Base-by-base conservation (phyloP, 2,797 vertebrate species). In the Pseudomugil tenellus region DNA sequence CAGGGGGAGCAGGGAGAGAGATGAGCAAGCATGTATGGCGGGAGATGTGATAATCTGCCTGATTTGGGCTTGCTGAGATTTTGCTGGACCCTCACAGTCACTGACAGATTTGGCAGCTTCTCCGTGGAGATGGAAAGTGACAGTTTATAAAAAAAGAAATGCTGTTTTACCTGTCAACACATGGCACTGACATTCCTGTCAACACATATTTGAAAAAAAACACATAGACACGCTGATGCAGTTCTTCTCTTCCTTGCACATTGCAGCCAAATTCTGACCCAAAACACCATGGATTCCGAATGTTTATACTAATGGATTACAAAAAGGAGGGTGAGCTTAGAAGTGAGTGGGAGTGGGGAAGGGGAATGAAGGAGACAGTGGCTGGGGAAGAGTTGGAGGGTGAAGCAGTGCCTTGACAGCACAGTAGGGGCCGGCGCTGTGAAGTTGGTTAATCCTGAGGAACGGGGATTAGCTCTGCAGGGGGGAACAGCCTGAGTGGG, bases 371-470 rank as follows among this genome's bases (percentile, higher is more conserved):
- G 26, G 67, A 55, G 41, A 43, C 6, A 35, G 34, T 6, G 52
- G 41, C 28, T 70, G 61, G 60, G 60, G 43, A 56, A 31, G 54
- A 32, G 32, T 66, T 52, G 67, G 4, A 69, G 76, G 58, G 57
- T 75, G 76, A 79, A 68, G 57, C 4, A 2, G 68, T 70, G 85
- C 72, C 79, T 79, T 87, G 86, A 88, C 83, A 83, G 85, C 90
- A 1, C 92, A 91, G 92, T 79, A 59, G 92, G 92, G 67, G 85
- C 78, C 69, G 41, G 72, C 43, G 77, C 89, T 92, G 89, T 92
- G 89, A 91, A 92, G 90, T 88, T 90, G 68, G 75, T 84, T 94
- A 93, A 94, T 94, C 92, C 90, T 35, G 77, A 80, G 71, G 86
- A 90, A 84, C 72, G 75, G 69, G 89, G 92, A 95, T 95, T 94